These are phyloP conservation scores for Oryctes rhinoceros DNA, from an alignment of 1,140 invertebrate genomes.

Conservation along the genomic window DNA sequence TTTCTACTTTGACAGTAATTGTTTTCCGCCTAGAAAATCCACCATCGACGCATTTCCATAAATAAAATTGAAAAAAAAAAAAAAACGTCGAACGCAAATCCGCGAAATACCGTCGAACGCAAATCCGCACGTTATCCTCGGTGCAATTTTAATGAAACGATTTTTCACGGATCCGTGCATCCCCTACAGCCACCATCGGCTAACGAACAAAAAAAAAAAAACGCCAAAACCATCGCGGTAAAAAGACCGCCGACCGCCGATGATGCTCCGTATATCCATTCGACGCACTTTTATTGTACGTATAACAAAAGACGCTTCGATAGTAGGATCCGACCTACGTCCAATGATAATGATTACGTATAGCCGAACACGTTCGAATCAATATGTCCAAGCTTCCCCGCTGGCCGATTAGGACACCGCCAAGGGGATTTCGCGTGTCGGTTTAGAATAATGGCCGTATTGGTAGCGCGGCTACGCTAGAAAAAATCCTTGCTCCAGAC, in stretches of 20 bases:
- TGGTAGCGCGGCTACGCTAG: not conserved
- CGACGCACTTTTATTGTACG: not conserved
- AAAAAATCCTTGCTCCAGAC: constrained; percentile 8
- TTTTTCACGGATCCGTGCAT: not conserved
- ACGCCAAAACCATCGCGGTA: not conserved
- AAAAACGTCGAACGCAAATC: not conserved
- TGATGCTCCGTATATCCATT: not conserved
- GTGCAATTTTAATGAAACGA: constrained; percentile 27
- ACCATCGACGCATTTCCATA: not conserved
- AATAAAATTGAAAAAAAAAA: not conserved
- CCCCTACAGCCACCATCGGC: not conserved
- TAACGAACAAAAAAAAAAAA: not conserved
- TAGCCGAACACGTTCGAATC: not conserved
- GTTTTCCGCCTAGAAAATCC: not conserved
- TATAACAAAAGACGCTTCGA: not conserved
- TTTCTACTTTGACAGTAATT: too few species aligned
- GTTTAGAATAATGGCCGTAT: not conserved
- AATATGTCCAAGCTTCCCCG: constrained; percentile 13
- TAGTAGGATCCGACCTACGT: not conserved
- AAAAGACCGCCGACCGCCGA: not conserved
- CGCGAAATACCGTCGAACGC: not conserved
- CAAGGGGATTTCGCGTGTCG: constrained; percentile 19
- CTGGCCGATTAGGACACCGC: not conserved
- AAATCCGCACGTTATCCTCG: not conserved
- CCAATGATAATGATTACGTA: constrained; percentile 16